Base-by-base conservation (phyloP, 2,113 vertebrate species). In the Ochotona curzoniae region DNA sequence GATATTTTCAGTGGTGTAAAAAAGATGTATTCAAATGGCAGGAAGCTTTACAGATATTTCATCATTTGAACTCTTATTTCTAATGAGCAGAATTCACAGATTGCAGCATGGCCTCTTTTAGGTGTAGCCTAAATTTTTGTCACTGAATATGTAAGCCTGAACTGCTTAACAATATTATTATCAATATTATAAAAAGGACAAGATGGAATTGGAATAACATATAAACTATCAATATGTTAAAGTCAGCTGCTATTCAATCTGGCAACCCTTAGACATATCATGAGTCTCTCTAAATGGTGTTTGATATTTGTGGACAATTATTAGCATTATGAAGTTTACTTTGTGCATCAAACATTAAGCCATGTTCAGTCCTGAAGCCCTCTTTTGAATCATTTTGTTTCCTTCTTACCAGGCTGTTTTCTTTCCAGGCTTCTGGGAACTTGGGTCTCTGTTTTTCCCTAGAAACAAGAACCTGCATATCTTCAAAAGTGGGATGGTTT, bases 391-490 rank as follows among this genome's bases (percentile, higher is more conserved):
- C 94, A 93, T 80, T 92, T 44, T 70, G 54, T 79, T 92, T 91
- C 91, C 38, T 85, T 85, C 91, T 97, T 95, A 99, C 99, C 99
- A 99, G 97, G 96, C 99, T 99, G 97, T 99, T 99, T 98, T 99
- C 99, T 97, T 99, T 99, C 99, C 99, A 99, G 8, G 99, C 99
- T 97, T 99, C 99, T 6, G 99, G 99, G 98, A 99, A 99, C 97
- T 99, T 99, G 93, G 99, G 99, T 97, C 99, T 98, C 95, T 99
- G 99, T 97, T 99, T 99, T 98, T 99, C 99, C 95, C 99, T 98
- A 96, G 99, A 99, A 66, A 99, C 99, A 94, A 99, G 98, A 96
- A 99, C 99, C 98, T 99, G 99, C 99, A 99, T 99, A 98, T 99
- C 99, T 98, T 99, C 99, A 97, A 99, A 99, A 96, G 99, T 99